These are phyloP conservation scores for Pseudomyrmex pallidus DNA, from an alignment of 1,140 invertebrate species.

Conservation along the genomic window DNA sequence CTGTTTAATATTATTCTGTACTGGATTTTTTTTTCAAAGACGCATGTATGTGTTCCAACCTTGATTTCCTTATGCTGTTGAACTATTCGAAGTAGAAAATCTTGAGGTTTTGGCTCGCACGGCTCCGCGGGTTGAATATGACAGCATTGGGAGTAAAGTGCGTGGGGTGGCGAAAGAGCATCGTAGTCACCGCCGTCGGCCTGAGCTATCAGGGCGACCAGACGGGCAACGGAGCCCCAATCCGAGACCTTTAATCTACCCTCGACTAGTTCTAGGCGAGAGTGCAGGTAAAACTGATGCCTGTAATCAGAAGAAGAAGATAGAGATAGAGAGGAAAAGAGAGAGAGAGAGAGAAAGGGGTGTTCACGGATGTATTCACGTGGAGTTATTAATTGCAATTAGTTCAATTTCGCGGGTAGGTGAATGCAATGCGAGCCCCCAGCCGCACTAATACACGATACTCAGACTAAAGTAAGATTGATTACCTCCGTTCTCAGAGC, in stretches of 20 bases:
- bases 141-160: conserved; percentile 88
- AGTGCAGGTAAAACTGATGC: conserved; percentile 94
- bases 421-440: conserved; percentile 22
- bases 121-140: conserved; percentile 86
- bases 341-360: conserved; percentile 7
- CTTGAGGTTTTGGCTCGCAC: conserved; percentile 86
- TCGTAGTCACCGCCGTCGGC: conserved; percentile 90
- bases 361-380: conserved; percentile 14
- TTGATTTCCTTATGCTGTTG: conserved; percentile 87
- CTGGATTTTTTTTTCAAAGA: neutral
- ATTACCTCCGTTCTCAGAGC: conserved; percentile 42
- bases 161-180: conserved; percentile 86
- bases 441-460: conserved; percentile 52
- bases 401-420: conserved; percentile 31
- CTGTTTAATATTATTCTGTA: too few relatives aligned
- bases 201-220: conserved; percentile 91
- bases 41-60: conserved; percentile 64
- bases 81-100: conserved; percentile 88
- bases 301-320: conserved; percentile 82
- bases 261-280: conserved; percentile 90
- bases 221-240: conserved; percentile 88
- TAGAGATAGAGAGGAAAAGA: neutral
- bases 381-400: conserved; percentile 58
- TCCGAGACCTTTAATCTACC: conserved; percentile 89
- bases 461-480: conserved; percentile 57